phyloP scores from a whole-genome alignment of 2,888 invertebrate species.

The Dicyrtomina minuta region DNA sequence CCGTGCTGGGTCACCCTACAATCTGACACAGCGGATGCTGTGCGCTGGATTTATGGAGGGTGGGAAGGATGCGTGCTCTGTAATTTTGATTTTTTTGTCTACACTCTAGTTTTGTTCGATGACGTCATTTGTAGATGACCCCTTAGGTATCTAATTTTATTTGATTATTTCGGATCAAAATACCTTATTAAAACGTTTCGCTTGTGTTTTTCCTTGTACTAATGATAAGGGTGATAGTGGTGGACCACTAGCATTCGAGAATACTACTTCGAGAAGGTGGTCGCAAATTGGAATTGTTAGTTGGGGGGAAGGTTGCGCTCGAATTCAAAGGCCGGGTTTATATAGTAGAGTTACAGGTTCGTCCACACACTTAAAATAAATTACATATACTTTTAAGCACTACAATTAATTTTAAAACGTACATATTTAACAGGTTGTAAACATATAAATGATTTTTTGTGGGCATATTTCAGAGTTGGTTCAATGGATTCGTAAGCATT shows the following conservation, averaged over 20 bases:
- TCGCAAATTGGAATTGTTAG: slow-evolving; percentile 48
- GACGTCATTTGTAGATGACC: too few species aligned
- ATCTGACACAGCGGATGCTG: slow-evolving; percentile 41
- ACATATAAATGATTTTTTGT: too few species aligned
- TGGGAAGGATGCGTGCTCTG: slow-evolving; percentile 31
- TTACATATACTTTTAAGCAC: background rate
- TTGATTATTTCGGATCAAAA: too few species aligned
- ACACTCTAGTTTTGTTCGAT: too few species aligned
- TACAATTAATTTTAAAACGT: background rate
- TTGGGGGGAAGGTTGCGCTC: slow-evolving; percentile 50
- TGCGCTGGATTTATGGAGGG: slow-evolving; percentile 35
- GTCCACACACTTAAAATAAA: background rate
- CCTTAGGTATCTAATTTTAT: too few species aligned
- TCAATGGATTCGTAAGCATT: background rate
- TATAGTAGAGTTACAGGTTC: slow-evolving; percentile 46
- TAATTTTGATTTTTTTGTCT: background rate
- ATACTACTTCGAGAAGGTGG: slow-evolving; percentile 36
- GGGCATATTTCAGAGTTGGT: background rate
- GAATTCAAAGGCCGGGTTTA: slow-evolving; percentile 38
- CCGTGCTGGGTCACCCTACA: slow-evolving; percentile 22
- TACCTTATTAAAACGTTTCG: too few species aligned
- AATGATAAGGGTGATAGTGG: slow-evolving; percentile 29
- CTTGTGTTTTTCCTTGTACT: too few species aligned
- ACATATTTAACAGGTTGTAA: background rate
- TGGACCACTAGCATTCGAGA: slow-evolving; percentile 24